phyloP scores from a whole-genome alignment of 2,113 vertebrate genomes.

The Xenus cinereus region DNA sequence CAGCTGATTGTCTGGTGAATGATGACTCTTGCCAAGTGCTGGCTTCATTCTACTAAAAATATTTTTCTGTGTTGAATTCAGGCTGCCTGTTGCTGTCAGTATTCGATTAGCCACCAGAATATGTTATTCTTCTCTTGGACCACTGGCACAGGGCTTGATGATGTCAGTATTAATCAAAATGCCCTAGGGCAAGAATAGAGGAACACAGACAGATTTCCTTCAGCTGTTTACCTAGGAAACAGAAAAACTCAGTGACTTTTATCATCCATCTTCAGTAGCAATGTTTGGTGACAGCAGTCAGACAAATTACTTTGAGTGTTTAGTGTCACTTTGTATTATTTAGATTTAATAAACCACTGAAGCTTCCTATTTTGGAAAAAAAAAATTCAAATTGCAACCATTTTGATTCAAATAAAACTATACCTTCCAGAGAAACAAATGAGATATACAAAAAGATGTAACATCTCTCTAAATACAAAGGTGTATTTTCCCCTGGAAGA shows the following conservation, averaged over 20 bases:
- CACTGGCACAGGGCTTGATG: neutral
- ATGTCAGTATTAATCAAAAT: slow-evolving; percentile 56
- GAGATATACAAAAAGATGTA: neutral
- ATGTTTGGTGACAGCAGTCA: slow-evolving; percentile 33
- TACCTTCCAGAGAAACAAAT: neutral
- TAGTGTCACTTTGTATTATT: slow-evolving; percentile 29
- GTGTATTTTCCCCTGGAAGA: neutral
- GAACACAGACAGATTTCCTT: slow-evolving; percentile 5
- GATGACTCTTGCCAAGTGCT: neutral
- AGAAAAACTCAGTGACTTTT: slow-evolving; percentile 24
- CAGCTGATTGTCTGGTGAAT: neutral
- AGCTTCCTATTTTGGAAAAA: neutral
- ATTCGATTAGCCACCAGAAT: slow-evolving; percentile 43
- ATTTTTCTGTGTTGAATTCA: neutral
- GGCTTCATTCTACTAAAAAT: neutral
- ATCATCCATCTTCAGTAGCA: slow-evolving; percentile 38
- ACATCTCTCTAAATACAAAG: neutral
- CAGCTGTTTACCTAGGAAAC: slow-evolving; percentile 31
- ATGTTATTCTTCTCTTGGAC: slow-evolving; percentile 5
- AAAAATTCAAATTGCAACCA: neutral
- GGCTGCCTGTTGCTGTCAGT: neutral
- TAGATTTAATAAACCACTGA: neutral
- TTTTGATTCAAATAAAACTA: neutral
- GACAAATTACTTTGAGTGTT: slow-evolving; percentile 27
- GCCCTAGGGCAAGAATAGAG: neutral